Evolutionary conservation across 2,797 vertebrate genomes (phyloP).

Genomic region (Lepus oiostolus): DNA sequence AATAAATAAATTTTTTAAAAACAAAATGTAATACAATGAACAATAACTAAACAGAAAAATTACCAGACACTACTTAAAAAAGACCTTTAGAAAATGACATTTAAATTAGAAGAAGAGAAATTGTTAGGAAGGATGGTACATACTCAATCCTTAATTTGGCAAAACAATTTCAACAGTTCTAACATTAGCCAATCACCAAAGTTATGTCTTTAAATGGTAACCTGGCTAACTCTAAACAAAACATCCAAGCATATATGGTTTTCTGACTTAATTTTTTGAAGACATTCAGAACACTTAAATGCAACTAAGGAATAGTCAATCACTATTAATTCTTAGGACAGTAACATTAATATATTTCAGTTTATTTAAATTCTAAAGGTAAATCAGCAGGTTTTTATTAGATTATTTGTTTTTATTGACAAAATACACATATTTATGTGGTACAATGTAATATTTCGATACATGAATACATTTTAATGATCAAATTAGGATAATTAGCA

Average conservation of each 20-base stretch:
- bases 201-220: neutral
- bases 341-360: neutral
- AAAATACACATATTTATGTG: no score
- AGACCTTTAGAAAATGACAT: neutral
- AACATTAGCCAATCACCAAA: slow-evolving; percentile 23
- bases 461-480: no score
- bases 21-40: neutral
- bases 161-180: slow-evolving; percentile 33
- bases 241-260: slow-evolving; percentile 5
- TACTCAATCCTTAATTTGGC: neutral
- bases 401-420: no score
- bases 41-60: neutral
- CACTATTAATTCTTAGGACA: neutral
- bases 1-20: no score
- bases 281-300: slow-evolving; percentile 53
- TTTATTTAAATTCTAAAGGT: slow-evolving; percentile 48
- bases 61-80: neutral
- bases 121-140: neutral
- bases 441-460: no score
- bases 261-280: slow-evolving; percentile 24
- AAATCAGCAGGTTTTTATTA: neutral
- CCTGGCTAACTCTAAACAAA: slow-evolving; percentile 3
- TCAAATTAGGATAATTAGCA: no score
- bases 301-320: slow-evolving; percentile 16
- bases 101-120: slow-evolving; percentile 12